Conservation (phyloP, 1,140 invertebrate genomes). For the Rhynchophorus ferrugineus region DNA sequence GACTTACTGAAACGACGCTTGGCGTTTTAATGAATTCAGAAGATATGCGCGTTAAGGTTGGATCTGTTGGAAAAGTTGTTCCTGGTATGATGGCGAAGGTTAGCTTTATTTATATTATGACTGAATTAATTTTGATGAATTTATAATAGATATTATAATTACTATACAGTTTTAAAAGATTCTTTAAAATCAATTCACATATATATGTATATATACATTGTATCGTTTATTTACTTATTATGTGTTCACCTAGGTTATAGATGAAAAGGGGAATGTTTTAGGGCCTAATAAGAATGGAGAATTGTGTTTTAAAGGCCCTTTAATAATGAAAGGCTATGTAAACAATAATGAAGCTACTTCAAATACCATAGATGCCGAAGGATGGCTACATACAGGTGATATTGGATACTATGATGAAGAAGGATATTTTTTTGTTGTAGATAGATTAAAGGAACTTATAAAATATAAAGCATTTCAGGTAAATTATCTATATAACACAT, state of each 20-base stretch:
- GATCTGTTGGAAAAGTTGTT: conserved; percentile 53
- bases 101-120: too few relatives aligned
- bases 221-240: too few relatives aligned
- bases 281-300: conserved; percentile 60
- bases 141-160: too few relatives aligned
- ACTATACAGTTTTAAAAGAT: too few relatives aligned
- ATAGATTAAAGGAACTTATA: conserved; percentile 30
- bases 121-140: too few relatives aligned
- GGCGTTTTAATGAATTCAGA: conserved; percentile 32
- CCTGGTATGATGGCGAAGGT: conserved; percentile 55
- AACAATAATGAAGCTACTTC: conserved; percentile 55
- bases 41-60: conserved; percentile 40
- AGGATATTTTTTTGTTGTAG: conserved; percentile 29
- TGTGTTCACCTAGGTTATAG: too few relatives aligned
- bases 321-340: conserved; percentile 61
- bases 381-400: conserved; percentile 77
- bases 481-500: too few relatives aligned
- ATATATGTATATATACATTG: too few relatives aligned
- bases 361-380: conserved; percentile 57
- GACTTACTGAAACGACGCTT: conserved; percentile 61
- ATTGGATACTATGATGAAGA: conserved; percentile 68
- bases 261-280: conserved; percentile 54
- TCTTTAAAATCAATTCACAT: too few relatives aligned
- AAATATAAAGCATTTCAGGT: conserved; percentile 33
- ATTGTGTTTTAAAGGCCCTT: conserved; percentile 59